These are phyloP conservation scores for Chelmon rostratus DNA, from an alignment of 2,797 vertebrate species.

Conservation along the genomic window DNA sequence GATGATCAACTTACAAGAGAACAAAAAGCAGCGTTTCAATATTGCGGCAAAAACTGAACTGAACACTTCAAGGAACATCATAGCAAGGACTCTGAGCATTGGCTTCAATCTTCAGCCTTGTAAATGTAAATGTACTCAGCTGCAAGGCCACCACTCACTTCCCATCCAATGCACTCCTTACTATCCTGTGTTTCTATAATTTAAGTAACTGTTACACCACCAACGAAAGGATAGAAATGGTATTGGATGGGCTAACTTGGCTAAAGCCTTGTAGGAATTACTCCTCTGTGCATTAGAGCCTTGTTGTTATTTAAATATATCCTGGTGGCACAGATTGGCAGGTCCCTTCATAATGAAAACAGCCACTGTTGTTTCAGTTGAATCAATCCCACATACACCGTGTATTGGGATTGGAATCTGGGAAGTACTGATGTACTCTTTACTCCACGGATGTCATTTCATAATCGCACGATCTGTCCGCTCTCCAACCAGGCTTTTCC, in stretches of 20 bases:
- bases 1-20: background rate
- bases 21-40: background rate
- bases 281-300: background rate
- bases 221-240: background rate
- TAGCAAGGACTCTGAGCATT: background rate
- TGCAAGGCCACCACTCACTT: background rate
- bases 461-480: background rate
- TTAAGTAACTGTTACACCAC: background rate
- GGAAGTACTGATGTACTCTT: background rate
- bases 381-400: background rate
- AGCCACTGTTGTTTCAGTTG: background rate
- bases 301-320: background rate
- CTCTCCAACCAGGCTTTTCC: background rate
- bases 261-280: background rate
- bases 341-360: background rate
- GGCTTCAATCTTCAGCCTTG: background rate
- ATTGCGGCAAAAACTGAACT: background rate
- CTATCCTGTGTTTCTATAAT: background rate
- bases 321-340: background rate
- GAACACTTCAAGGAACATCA: background rate
- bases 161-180: background rate
- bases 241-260: background rate
- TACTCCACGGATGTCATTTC: background rate
- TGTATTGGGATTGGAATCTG: background rate
- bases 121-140: background rate